Base-by-base conservation (phyloP, 2,797 vertebrate species). In the Lophius americanus region DNA sequence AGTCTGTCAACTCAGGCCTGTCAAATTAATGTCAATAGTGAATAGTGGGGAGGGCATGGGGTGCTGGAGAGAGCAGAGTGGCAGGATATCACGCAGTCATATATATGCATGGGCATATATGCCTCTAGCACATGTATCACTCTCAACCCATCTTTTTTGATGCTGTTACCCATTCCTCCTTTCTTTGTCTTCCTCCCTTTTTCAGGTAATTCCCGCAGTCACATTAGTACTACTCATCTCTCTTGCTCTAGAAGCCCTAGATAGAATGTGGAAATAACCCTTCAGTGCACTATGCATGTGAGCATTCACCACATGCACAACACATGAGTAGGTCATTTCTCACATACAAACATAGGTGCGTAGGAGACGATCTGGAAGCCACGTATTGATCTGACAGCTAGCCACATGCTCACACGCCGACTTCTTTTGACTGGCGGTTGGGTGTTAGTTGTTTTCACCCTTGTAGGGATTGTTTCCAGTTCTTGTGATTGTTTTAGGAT, bases 11-110 rank as follows among this genome's bases (percentile, higher is more conserved):
- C 85, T 79, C 76, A 12, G 74, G 74, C 87, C 88, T 91, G 90
- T 93, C 93, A 93, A 92, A 92, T 92, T 91, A 92, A 89, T 92
- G 92, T 90, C 92, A 91, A 52, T 81, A 83, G 86, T 86, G 81
- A 84, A 77, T 75, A 66, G 61, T 57, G 75, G 73, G 64, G 62
- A 64, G 43, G 6, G 50, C 73, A 69, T 74, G 64, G 61, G 68
- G 53, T 68, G 47, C 48, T 70, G 56, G 52, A 70, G 75, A 76
- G 61, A 75, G 54, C 76, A 76, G 68, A 23, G 23, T 23, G 72
- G 64, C 37, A 75, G 53, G 53, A 44, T 65, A 64, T 75, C 58
- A 39, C 52, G 46, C 38, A 62, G 11, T 11, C 66, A 59, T 46
- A 70, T 60, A 46, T 48, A 69, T 47, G 38, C 46, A 69, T 42